A percentile compares a stretch with the other conserved stretches of the same genome.
These are phyloP conservation scores for Dendrocincla fuliginosa DNA, from an alignment of 2,797 vertebrate species.

Conservation along the genomic window DNA sequence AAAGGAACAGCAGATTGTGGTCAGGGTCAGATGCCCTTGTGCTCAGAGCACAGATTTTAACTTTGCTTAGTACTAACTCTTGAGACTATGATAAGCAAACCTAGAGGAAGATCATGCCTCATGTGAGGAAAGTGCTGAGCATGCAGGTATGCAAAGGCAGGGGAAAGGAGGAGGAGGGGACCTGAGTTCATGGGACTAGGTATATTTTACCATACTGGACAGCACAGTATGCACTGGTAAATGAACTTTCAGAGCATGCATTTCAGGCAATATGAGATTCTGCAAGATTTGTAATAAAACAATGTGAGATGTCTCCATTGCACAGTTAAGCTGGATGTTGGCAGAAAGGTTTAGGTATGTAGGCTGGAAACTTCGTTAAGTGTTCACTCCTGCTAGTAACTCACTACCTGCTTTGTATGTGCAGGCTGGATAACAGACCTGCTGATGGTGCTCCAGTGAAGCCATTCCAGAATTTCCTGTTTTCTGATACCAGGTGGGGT, in stretches of 20 bases:
- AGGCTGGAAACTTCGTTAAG: not conserved
- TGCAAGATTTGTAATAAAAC: not conserved
- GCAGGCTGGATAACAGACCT: not conserved
- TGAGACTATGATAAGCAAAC: constrained; percentile 57
- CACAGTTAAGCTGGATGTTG: not conserved
- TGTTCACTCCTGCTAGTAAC: not conserved
- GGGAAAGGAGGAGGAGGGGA: not conserved
- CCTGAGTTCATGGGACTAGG: not conserved
- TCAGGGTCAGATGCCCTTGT: constrained; percentile 66
- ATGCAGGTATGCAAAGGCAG: not conserved
- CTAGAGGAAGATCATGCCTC: not conserved
- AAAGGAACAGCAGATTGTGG: constrained; percentile 69
- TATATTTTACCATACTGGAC: not conserved
- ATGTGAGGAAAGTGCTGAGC: constrained; percentile 28
- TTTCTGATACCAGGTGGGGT: not conserved
- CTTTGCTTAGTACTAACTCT: constrained; percentile 48
- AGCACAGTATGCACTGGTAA: not conserved
- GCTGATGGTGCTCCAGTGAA: not conserved
- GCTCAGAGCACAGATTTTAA: constrained; percentile 54
- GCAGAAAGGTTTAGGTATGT: not conserved
- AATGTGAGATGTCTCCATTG: not conserved
- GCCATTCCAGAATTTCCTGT: not conserved
- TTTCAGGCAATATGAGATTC: not conserved
- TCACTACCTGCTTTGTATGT: not conserved
- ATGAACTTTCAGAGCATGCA: not conserved